Base-by-base conservation (phyloP, 2,113 vertebrate species). In the Pyrgilauda ruficollis region DNA sequence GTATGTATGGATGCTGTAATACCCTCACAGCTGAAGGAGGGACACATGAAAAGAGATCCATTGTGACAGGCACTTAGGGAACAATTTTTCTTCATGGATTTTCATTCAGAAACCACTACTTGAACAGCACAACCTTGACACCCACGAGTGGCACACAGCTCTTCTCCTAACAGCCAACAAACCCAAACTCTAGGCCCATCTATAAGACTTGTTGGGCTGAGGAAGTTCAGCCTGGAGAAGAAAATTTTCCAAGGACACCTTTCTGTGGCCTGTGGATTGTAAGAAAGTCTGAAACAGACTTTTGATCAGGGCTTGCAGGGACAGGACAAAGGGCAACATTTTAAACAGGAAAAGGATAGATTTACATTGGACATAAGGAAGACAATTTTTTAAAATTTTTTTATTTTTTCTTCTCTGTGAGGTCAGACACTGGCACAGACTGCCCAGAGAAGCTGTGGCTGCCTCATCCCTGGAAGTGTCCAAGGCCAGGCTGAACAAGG, bases 401-500 rank as follows among this genome's bases (percentile, higher is more conserved):
- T 58, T 59, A 44, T 59, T 52, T 52, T 21, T 26, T 82, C 20
- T 46, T 82, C 8, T 21, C 10, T 35, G 17, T 19, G 41, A 62
- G 14, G 47, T 31, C 21, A 61, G 62, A 31, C 30, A 11, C 9
- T 41, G 55, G 24, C 47, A 47, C 21, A 62, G n/a, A 18, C 0
- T 50, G 15, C 7, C 26, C 35, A 66, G 24, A 68, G 46, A 9
- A 62, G 55, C n/a, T 55, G 55, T 49, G 47, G 55, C n/a, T 69
- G 63, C 26, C 35, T 0, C 47, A 63, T 15, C 41, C 35, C 22
- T 6, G 5, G 5, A 13, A 62, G 35, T 20, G 26, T 33, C 7
- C 41, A 1, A 69, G 35, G 47, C 31, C 47, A 55, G 41, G n/a
- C 0, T 67, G 46, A 16, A 61, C 0, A 0, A 3, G 28, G n/a